These are phyloP conservation scores for Agonum fuliginosum DNA, from an alignment of 2,888 invertebrate species.

Conservation along the genomic window DNA sequence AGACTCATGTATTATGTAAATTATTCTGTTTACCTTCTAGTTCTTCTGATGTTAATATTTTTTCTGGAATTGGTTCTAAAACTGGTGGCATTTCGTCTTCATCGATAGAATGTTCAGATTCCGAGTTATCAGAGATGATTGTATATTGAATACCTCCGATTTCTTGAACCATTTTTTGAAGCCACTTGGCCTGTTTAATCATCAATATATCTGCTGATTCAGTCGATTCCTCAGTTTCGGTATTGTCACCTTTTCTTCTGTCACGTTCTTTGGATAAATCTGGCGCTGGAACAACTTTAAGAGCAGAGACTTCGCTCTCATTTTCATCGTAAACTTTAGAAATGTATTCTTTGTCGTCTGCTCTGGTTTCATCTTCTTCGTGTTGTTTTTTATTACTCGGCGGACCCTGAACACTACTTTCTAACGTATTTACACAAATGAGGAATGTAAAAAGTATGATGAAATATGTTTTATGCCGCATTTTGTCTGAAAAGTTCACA, in stretches of 20 bases:
- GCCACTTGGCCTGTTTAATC: conserved; percentile 70
- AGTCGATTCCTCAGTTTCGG: conserved; percentile 51
- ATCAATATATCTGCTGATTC: conserved; percentile 69
- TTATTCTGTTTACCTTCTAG: conserved; percentile 76
- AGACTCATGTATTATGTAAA: conserved; percentile 21
- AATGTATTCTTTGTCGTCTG: conserved; percentile 67
- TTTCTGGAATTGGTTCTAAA: conserved; percentile 72
- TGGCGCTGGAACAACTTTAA: conserved; percentile 70
- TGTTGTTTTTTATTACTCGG: conserved; percentile 64
- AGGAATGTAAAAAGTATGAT: conserved; percentile 47
- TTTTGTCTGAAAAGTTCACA: conserved; percentile 49
- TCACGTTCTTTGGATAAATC: conserved; percentile 71
- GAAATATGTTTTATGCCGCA: conserved; percentile 55
- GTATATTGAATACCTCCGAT: conserved; percentile 70
- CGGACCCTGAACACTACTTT: conserved; percentile 63
- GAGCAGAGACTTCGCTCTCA: conserved; percentile 67
- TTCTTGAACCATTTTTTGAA: conserved; percentile 73
- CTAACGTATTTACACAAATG: conserved; percentile 35
- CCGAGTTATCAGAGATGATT: conserved; percentile 68
- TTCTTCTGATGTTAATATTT: conserved; percentile 78
- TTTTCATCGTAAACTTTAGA: conserved; percentile 67
- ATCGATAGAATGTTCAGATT: conserved; percentile 73
- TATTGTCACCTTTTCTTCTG: conserved; percentile 67
- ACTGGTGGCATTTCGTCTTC: conserved; percentile 75
- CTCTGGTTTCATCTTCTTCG: conserved; percentile 66